phyloP scores from a whole-genome alignment of 2,797 vertebrate genomes.

The Corythornis leucogaster region DNA sequence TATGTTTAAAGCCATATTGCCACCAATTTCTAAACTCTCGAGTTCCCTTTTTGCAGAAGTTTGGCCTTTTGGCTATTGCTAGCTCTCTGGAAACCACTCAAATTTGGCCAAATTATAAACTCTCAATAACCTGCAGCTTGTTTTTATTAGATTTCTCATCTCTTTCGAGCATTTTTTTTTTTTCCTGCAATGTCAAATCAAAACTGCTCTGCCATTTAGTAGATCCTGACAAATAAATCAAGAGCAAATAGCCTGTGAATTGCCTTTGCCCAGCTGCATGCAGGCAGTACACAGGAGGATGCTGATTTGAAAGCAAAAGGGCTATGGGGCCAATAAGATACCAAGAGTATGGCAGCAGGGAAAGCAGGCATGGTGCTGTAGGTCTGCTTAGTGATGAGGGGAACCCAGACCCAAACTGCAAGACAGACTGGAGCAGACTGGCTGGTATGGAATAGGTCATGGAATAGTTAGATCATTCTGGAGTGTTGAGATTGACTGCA shows the following conservation, averaged over 20 bases:
- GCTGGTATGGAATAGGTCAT: not conserved
- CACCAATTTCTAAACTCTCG: not conserved
- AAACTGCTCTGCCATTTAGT: not conserved
- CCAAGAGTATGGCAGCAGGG: not conserved
- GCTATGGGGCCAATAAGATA: not conserved
- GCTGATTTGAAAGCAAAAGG: rapidly evolving
- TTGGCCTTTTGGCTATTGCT: not conserved
- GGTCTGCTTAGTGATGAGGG: not conserved
- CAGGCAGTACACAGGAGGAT: no score
- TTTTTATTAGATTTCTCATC: not conserved
- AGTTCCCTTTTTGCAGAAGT: not conserved
- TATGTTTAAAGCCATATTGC: not conserved
- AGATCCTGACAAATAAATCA: not conserved
- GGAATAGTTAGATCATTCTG: not conserved
- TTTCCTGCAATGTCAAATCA: not conserved
- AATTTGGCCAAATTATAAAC: not conserved
- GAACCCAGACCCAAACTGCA: rapidly evolving
- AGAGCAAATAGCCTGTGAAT: not conserved
- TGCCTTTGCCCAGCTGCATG: not conserved
- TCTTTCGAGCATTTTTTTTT: not conserved
- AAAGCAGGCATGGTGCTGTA: not conserved
- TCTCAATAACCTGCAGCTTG: not conserved
- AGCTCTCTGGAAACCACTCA: not conserved
- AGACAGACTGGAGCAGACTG: not conserved
- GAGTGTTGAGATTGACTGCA: not conserved